These are phyloP conservation scores for Phrynocephalus vlangalii DNA, from an alignment of 2,797 vertebrate genomes.

Conservation along the genomic window DNA sequence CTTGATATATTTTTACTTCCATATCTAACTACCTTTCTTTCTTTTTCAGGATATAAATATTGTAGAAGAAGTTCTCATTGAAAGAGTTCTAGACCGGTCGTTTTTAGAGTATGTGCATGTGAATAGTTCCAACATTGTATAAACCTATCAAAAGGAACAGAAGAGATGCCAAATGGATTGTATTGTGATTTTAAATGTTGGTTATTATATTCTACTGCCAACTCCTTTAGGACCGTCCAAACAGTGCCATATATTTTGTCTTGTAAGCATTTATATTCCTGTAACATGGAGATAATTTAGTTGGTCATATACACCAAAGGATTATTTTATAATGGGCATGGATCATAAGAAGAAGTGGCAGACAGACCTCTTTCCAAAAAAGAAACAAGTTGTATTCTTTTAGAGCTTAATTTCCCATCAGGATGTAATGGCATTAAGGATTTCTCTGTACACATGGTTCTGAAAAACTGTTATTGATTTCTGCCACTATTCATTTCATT, in stretches of 20 bases:
- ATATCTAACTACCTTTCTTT: constrained; percentile 46
- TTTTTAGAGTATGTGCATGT: constrained; percentile 71
- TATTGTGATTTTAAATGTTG: constrained; percentile 45
- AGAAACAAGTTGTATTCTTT: neutral
- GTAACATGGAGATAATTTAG: neutral
- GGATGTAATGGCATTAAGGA: neutral
- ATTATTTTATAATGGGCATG: neutral
- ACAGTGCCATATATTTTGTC: constrained; percentile 3
- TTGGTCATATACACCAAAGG: neutral
- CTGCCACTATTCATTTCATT: neutral
- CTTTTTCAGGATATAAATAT: constrained; percentile 70
- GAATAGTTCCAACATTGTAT: constrained; percentile 64
- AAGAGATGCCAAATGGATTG: constrained; percentile 22
- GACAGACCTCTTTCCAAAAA: neutral
- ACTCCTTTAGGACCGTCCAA: neutral
- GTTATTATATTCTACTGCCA: constrained; percentile 37
- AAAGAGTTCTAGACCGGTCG: constrained; percentile 70
- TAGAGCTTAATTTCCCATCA: neutral
- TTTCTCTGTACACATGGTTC: neutral
- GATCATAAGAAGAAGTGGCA: neutral
- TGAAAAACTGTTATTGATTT: neutral
- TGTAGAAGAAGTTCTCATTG: constrained; percentile 71
- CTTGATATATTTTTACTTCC: constrained; percentile 42
- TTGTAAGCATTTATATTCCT: neutral
- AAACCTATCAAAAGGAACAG: constrained; percentile 38